phyloP scores from a whole-genome alignment of 2,797 vertebrate species.

The Smutsia gigantea region DNA sequence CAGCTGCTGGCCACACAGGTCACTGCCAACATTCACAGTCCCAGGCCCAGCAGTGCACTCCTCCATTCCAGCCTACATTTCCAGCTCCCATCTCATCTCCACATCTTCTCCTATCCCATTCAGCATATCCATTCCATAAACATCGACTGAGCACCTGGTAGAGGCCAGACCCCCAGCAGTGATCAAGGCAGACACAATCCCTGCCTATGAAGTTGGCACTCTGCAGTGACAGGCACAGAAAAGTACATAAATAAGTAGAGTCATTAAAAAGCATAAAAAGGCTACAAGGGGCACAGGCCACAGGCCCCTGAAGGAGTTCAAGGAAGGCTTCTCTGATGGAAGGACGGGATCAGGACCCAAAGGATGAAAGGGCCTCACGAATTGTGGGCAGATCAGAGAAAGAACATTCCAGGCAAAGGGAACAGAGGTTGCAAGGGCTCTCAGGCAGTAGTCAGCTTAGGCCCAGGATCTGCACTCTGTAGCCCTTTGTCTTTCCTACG shows the following conservation, averaged over 20 bases:
- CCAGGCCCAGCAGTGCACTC: too few relatives aligned
- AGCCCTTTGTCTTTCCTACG: accelerated
- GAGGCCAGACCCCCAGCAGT: background rate
- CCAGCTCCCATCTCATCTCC: background rate
- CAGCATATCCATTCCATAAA: accelerated
- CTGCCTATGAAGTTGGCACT: background rate
- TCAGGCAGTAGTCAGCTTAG: background rate
- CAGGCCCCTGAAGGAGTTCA: background rate
- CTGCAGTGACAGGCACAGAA: background rate
- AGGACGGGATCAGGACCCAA: background rate
- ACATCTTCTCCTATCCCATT: background rate
- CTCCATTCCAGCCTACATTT: background rate
- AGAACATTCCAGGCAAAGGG: background rate
- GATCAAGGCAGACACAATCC: background rate
- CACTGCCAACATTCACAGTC: background rate
- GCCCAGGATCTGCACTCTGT: background rate
- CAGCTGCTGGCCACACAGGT: background rate
- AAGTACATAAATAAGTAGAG: background rate
- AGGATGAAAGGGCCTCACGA: background rate
- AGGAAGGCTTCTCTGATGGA: background rate
- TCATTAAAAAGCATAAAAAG: accelerated
- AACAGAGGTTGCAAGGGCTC: background rate
- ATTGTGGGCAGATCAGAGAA: background rate
- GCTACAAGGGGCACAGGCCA: background rate
- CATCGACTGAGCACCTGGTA: background rate